Evolutionary conservation across 2,888 invertebrate species (phyloP).

Genomic region (Acrocyrtus sp.): DNA sequence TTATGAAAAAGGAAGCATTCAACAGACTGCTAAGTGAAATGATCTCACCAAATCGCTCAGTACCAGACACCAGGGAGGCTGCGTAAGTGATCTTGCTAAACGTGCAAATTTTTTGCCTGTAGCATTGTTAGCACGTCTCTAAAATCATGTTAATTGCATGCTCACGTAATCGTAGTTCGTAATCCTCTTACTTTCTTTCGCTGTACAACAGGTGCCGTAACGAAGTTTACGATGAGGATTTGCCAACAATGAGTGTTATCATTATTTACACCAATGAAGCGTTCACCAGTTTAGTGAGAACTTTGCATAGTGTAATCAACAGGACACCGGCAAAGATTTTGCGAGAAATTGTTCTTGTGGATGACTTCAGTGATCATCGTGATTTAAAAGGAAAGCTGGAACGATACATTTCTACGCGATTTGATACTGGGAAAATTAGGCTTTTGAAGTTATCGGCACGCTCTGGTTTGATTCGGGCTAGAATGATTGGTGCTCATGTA

Average conservation of each 20-base stretch:
- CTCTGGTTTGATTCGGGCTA: conserved; percentile 89
- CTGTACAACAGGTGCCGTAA: conserved; percentile 70
- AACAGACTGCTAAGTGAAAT: conserved; percentile 90
- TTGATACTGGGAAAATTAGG: conserved; percentile 74
- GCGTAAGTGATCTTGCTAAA: conserved; percentile 65
- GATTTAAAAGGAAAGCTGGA: conserved; percentile 79
- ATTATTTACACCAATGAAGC: conserved; percentile 93
- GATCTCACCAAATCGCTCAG: conserved; percentile 83
- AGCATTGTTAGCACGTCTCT: neutral
- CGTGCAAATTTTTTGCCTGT: neutral
- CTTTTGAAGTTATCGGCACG: conserved; percentile 74
- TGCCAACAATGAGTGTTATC: conserved; percentile 81
- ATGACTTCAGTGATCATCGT: conserved; percentile 82
- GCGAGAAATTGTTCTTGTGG: conserved; percentile 93
- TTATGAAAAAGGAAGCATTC: conserved; percentile 84
- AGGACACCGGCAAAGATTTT: conserved; percentile 77
- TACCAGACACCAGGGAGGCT: conserved; percentile 73
- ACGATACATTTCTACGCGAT: conserved; percentile 79
- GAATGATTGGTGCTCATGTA: conserved; percentile 85
- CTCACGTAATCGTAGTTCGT: neutral
- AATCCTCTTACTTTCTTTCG: conserved; percentile 4
- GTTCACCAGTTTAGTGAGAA: conserved; percentile 83
- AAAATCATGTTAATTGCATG: neutral
- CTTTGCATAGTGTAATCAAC: conserved; percentile 90
- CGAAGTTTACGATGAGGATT: conserved; percentile 73